Evolutionary conservation across 2,888 invertebrate genomes (phyloP).

Genomic region (Alitta virens): DNA sequence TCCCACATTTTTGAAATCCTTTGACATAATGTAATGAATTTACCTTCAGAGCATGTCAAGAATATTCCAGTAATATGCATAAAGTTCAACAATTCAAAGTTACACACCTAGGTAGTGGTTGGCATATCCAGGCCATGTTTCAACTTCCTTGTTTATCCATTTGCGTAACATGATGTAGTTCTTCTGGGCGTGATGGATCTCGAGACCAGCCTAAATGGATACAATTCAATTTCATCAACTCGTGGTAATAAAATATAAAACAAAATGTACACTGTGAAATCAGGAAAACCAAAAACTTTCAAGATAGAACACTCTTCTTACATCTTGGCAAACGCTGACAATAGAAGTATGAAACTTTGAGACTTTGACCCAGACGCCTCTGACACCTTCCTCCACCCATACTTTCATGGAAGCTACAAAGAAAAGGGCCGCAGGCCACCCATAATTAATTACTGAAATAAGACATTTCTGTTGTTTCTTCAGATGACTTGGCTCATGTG

Average conservation of each 20-base stretch:
- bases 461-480: too few relatives aligned
- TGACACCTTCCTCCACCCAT: constrained; percentile 67
- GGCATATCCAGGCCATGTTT: constrained; percentile 48
- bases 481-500: too few relatives aligned
- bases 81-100: too few relatives aligned
- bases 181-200: constrained; percentile 64
- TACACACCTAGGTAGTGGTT: constrained; percentile 49
- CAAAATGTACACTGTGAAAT: too few relatives aligned
- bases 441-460: too few relatives aligned
- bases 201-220: constrained; percentile 70
- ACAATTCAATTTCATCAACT: too few relatives aligned
- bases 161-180: constrained; percentile 73
- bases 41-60: too few relatives aligned
- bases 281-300: constrained; percentile 21
- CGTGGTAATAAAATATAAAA: too few relatives aligned
- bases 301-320: not conserved
- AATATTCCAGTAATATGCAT: too few relatives aligned
- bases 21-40: too few relatives aligned
- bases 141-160: constrained; percentile 67
- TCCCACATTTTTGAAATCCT: too few relatives aligned
- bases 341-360: constrained; percentile 69
- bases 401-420: constrained; percentile 67
- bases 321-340: constrained; percentile 47
- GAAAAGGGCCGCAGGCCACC: too few relatives aligned
- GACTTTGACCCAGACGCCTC: constrained; percentile 81